Base-by-base conservation (phyloP, 2,888 invertebrate genomes). In the Leptodirus hochenwartii region DNA sequence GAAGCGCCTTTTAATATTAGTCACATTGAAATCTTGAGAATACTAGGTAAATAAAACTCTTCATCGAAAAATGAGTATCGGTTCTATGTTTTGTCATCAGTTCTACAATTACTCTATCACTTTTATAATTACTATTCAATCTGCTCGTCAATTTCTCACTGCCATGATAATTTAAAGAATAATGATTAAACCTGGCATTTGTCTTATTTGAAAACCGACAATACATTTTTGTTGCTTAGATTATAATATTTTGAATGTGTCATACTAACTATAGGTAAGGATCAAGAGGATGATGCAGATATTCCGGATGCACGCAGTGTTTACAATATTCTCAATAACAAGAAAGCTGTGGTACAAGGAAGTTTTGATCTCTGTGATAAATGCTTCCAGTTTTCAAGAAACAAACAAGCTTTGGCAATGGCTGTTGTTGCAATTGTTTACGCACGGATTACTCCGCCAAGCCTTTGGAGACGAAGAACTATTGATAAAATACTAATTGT, bases 371-470 rank as follows among this genome's bases (percentile, higher is more conserved):
- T 68, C 32, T 64, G 61, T 0, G 66, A 68, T 39, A 51, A 59
- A 34, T 65, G 64, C 41, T 69, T 69, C 37, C 64, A 62, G 38
- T 64, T 64, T 8, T 56, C 62, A 1, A 59, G 64, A 33, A 65
- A 59, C 38, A 64, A 69, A 30, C 66, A 72, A 37, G 67, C 71
- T 0, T 44, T 73, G 31, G 53, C 72, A 0, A 66, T 69, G 34
- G 59, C 67, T 0, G 51, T 66, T 1, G 59, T 67, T 4, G 66
- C 66, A 3, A 53, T 73, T 50, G 64, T 70, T 0, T 75, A 75
- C 39, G 60, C 70, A 0, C 64, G 69, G 42, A 69, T 75, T 37
- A 69, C 73, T 3, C 65, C 67, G 1, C 64, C 71, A 0, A 65
- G 63, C 29, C 58, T 64, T 0, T 69, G 69, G 69, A 62, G 61